Evolutionary conservation across 2,797 vertebrate species (phyloP).

Genomic region (Nyctalus aviator): DNA sequence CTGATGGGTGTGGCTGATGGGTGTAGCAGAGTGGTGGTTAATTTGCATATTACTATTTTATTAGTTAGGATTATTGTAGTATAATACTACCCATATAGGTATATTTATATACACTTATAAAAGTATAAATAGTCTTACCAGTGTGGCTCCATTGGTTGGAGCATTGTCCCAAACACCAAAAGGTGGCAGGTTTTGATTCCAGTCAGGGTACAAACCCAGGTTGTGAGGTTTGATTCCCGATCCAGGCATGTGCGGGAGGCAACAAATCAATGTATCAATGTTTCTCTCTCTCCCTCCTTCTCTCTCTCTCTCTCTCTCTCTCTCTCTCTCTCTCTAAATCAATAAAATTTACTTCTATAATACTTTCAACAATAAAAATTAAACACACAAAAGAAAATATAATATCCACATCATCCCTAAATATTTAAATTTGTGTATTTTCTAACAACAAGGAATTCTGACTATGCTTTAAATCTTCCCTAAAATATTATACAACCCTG

Average conservation of each 20-base stretch:
- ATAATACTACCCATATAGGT: neutral
- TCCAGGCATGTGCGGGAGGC: neutral
- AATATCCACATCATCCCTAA: neutral
- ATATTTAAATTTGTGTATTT: neutral
- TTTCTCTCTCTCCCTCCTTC: too few species aligned
- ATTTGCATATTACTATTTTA: too few species aligned
- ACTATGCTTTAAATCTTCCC: neutral
- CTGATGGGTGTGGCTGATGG: too few species aligned
- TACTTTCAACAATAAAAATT: neutral
- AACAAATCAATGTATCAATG: neutral
- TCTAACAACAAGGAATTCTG: conserved; percentile 2
- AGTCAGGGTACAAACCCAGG: neutral
- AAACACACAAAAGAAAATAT: neutral
- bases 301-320: too few species aligned
- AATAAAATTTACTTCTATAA: neutral
- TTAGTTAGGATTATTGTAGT: neutral
- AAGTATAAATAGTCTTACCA: neutral
- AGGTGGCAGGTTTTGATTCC: too few species aligned
- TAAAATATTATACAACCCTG: neutral
- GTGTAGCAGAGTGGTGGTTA: too few species aligned
- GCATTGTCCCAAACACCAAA: neutral
- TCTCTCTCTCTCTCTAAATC: too few species aligned
- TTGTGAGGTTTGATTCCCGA: neutral
- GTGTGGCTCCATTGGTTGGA: neutral
- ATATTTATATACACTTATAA: neutral